phyloP scores from a whole-genome alignment of 1,140 invertebrate species.

The Melipona quadrifasciata region DNA sequence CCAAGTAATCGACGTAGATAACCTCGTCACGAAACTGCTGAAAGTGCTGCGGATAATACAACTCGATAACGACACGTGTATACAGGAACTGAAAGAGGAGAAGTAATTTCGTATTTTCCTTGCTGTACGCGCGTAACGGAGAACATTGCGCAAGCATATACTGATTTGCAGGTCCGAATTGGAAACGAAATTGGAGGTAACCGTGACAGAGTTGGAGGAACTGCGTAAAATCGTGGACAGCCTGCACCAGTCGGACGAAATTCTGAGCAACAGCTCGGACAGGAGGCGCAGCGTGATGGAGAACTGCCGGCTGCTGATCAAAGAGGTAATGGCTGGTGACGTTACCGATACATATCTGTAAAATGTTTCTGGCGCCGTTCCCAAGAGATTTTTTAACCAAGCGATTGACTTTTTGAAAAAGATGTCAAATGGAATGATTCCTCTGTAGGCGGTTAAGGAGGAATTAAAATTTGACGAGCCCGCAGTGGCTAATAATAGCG shows the following conservation, averaged over 20 bases:
- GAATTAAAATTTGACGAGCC: slow-evolving; percentile 64
- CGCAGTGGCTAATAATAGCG: slow-evolving; percentile 57
- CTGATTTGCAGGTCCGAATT: slow-evolving; percentile 70
- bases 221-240: slow-evolving; percentile 65
- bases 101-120: slow-evolving; percentile 72
- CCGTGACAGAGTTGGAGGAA: slow-evolving; percentile 69
- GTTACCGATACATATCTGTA: slow-evolving; percentile 61
- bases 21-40: slow-evolving; percentile 87
- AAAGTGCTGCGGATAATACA: slow-evolving; percentile 89
- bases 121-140: background rate
- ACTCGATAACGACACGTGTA: slow-evolving; percentile 85
- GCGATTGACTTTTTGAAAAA: slow-evolving; percentile 61
- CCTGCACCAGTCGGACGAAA: slow-evolving; percentile 68
- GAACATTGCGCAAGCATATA: background rate
- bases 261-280: slow-evolving; percentile 65
- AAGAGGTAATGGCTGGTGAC: slow-evolving; percentile 70
- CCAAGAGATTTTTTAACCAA: slow-evolving; percentile 52
- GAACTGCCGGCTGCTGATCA: slow-evolving; percentile 72
- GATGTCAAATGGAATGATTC: slow-evolving; percentile 65
- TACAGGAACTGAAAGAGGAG: slow-evolving; percentile 84
- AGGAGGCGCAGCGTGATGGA: slow-evolving; percentile 71
- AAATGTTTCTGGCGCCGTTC: slow-evolving; percentile 31
- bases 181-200: slow-evolving; percentile 74
- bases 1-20: slow-evolving; percentile 89
- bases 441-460: slow-evolving; percentile 64